Conservation (phyloP, 2,113 vertebrate genomes). For the Zeus faber region DNA sequence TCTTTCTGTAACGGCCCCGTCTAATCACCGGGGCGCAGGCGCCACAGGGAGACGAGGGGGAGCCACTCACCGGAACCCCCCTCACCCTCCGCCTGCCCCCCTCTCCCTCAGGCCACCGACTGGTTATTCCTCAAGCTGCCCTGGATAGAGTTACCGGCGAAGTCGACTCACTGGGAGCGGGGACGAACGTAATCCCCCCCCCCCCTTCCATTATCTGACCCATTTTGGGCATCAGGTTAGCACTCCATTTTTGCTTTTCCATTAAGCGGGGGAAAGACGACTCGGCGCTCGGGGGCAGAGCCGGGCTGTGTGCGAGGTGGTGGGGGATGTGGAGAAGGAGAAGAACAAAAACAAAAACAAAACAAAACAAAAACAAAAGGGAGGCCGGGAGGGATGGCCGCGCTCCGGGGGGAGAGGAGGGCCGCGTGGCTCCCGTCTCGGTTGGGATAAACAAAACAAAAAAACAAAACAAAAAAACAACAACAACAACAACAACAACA, state of each 20-base stretch:
- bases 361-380: constrained; percentile 43
- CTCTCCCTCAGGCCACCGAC: too few relatives aligned
- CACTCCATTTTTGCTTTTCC: constrained; percentile 65
- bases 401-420: constrained; percentile 45
- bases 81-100: too few relatives aligned
- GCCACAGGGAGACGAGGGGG: too few relatives aligned
- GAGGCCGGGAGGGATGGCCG: constrained; percentile 40
- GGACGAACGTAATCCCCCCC: constrained; percentile 63
- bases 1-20: constrained; percentile 33
- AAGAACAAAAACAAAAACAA: constrained; percentile 18
- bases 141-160: constrained; percentile 47
- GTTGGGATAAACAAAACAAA: too few relatives aligned
- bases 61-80: too few relatives aligned
- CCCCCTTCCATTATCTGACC: constrained; percentile 68
- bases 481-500: too few relatives aligned
- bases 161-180: constrained; percentile 54
- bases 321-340: constrained; percentile 14
- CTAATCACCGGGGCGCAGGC: constrained; percentile 60
- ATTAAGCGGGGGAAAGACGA: constrained; percentile 67
- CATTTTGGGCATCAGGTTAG: constrained; percentile 67
- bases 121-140: constrained; percentile 62
- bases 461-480: too few relatives aligned
- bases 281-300: constrained; percentile 55
- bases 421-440: too few relatives aligned
- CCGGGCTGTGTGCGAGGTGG: constrained; percentile 29